Conservation (phyloP, 2,888 invertebrate species). For the Molanna angustata region DNA sequence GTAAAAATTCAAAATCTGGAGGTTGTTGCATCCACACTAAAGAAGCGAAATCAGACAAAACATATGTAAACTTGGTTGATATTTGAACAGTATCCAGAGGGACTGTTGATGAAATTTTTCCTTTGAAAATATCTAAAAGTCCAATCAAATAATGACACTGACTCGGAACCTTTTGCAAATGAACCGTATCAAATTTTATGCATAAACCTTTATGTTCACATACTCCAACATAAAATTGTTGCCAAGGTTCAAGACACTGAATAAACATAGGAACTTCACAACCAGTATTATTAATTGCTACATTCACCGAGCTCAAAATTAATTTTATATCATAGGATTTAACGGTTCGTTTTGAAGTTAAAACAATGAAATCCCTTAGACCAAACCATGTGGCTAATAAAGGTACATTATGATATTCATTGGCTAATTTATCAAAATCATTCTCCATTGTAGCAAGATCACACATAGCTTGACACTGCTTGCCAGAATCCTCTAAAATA, state of each 20-base stretch:
- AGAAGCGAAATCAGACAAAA: conserved; percentile 58
- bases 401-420: conserved; percentile 48
- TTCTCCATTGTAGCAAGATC: conserved; percentile 56
- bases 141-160: conserved; percentile 82
- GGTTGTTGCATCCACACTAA: conserved; percentile 63
- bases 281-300: conserved; percentile 78
- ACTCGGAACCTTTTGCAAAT: conserved; percentile 74
- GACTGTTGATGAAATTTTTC: conserved; percentile 71
- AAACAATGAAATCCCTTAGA: conserved; percentile 74
- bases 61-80: conserved; percentile 74
- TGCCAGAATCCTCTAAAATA: conserved; percentile 37
- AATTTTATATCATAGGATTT: conserved; percentile 73
- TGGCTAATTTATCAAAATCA: conserved; percentile 57
- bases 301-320: conserved; percentile 74
- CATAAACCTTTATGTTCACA: conserved; percentile 73
- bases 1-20: conserved; percentile 54
- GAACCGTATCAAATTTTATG: conserved; percentile 87
- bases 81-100: conserved; percentile 65
- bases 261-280: conserved; percentile 84
- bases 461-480: conserved; percentile 51
- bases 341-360: conserved; percentile 40
- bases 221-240: conserved; percentile 77
- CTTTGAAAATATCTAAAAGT: conserved; percentile 83
- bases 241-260: conserved; percentile 79
- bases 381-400: conserved; percentile 75